Evolutionary conservation across 2,888 invertebrate species (phyloP), one percentile per base, ranked within the genome.

Genomic region (Caenorhabditis sp.): DNA sequence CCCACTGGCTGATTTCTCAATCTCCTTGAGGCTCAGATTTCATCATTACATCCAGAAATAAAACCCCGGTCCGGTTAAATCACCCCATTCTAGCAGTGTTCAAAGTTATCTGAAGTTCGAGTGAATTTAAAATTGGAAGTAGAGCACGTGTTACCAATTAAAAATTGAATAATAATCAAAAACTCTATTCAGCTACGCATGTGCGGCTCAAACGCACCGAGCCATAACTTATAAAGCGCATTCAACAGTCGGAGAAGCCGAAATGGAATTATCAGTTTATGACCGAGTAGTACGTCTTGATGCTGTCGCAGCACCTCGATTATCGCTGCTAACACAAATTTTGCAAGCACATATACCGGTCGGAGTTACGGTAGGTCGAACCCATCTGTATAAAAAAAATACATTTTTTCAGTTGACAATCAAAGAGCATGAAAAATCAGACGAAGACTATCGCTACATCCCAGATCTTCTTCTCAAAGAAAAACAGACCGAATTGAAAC

Each of bases 171-270:
- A n/a, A n/a, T n/a, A n/a, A n/a, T n/a, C n/a, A n/a, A n/a, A n/a
- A n/a, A n/a, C n/a, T n/a, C n/a, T n/a, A n/a, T n/a, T n/a, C 63
- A 87, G 86, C 59, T 86, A 86, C 66, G 83, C 85, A 2, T 81
- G 83, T 0, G 79, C 86, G 19, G 81, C 86, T 19, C 80, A 81
- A 72, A 81, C 83, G 5, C 73, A 82, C 31, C 71, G 71, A 31
- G 80, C 80, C 14, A 67, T 80, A 37, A 81, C 79, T 23, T 84
- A 80, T 70, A 84, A 83, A 69, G 81, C 83, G 0, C 77, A 78
- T 51, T 83, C 84, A 21, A 83, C 83, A 0, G 64, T 82, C 0
- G 69, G 81, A 2, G 82, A 82, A 19, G 70, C 76, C 4, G 84
- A 85, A 76, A 76, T 84, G 17, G 73, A 75, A 26, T 50, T 78